Evolutionary conservation across 2,797 vertebrate species (phyloP).

Genomic region (Mareca penelope): DNA sequence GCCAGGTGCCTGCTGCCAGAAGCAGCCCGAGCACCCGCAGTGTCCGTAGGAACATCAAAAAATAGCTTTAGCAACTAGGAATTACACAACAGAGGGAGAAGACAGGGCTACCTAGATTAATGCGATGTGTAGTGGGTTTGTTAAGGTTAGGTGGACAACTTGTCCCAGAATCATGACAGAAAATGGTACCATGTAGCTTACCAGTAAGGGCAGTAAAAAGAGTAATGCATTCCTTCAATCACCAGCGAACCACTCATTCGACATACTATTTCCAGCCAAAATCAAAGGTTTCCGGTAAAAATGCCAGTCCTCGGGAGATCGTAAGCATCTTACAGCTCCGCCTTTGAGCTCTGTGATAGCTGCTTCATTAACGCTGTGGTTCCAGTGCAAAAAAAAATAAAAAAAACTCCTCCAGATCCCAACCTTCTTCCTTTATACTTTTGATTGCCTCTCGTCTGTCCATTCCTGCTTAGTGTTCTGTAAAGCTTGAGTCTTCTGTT

Average conservation of each 20-base stretch:
- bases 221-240: conserved; percentile 22
- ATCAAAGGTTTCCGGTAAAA: conserved; percentile 14
- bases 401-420: background rate
- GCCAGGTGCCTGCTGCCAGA: conserved; percentile 19
- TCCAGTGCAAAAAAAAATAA: conserved; percentile 62
- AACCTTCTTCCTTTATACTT: conserved; percentile 79
- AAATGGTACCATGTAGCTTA: conserved; percentile 67
- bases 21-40: conserved; percentile 20
- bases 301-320: background rate
- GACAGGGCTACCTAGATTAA: conserved; percentile 44
- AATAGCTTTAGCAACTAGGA: conserved; percentile 50
- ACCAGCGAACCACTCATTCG: conserved; percentile 35
- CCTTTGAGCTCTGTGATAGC: conserved; percentile 22
- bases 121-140: conserved; percentile 61
- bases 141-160: conserved; percentile 40
- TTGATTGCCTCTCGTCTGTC: conserved; percentile 93
- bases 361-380: conserved; percentile 38
- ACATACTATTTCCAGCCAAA: conserved; percentile 27
- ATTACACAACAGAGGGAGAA: conserved; percentile 44
- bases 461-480: conserved; percentile 95
- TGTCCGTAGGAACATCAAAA: conserved; percentile 37
- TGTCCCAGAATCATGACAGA: conserved; percentile 33
- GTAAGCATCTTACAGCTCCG: background rate
- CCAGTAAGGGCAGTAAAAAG: conserved; percentile 23
- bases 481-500: conserved; percentile 96